Evolutionary conservation across 1,140 invertebrate genomes (phyloP).

Genomic region (Parasteatoda tepidariorum): DNA sequence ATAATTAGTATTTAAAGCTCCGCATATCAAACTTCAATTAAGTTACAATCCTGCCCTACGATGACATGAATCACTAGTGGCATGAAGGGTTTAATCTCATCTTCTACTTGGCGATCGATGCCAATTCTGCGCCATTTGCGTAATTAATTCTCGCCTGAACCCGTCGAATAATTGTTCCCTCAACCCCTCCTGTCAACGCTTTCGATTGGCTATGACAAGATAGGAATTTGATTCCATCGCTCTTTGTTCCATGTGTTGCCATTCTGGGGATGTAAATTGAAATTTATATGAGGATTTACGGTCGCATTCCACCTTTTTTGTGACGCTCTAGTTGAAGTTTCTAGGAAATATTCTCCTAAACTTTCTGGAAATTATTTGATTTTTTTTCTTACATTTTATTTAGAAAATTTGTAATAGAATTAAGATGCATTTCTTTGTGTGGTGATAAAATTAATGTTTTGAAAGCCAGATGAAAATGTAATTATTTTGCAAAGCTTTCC

Average conservation of each 20-base stretch:
- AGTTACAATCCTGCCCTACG: constrained; percentile 28
- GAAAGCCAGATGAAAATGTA: no score
- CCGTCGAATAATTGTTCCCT: constrained; percentile 18
- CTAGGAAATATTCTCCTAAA: neutral
- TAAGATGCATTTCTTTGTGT: neutral
- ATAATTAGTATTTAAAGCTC: constrained; percentile 48
- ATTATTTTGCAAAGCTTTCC: no score
- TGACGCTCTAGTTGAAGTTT: neutral
- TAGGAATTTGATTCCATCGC: constrained; percentile 30
- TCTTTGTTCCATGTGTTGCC: neutral
- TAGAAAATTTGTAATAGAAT: neutral
- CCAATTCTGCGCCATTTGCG: constrained; percentile 36
- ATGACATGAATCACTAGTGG: constrained; percentile 33
- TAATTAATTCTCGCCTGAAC: constrained; percentile 44
- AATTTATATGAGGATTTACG: neutral
- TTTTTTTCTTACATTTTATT: neutral
- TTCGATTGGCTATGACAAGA: constrained; percentile 19
- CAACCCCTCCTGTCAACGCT: constrained; percentile 9
- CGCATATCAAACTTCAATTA: constrained; percentile 53
- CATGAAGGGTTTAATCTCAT: constrained; percentile 22
- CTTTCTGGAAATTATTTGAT: neutral
- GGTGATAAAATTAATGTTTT: neutral
- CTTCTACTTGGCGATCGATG: constrained; percentile 15
- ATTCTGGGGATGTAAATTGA: neutral
- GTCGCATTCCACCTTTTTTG: neutral